Evolutionary conservation across 2,888 invertebrate species (phyloP), one percentile per base, ranked within the genome.

Genomic region (Dusona sp.): DNA sequence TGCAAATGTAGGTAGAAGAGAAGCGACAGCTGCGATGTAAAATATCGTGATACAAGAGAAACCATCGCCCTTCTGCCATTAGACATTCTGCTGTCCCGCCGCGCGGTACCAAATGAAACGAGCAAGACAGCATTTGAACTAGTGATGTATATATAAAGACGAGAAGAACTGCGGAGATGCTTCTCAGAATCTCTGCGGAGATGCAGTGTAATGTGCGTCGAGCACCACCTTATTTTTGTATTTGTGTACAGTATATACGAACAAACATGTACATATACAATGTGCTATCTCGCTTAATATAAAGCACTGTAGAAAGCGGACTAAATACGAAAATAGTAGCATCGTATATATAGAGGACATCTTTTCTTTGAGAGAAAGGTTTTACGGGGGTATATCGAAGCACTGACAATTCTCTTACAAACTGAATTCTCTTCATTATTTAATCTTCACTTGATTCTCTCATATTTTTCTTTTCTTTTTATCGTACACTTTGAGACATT

Each of bases 1-100:
- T 48, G 75, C 38, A 64, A 57, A 79, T 11, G 38, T 16, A 61
- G 65, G 45, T 7, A 72, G 64, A 42, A 72, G 73, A 51, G 74
- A 54, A 67, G 42, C 81, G 81, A 74, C 81, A 74, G 81, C 73
- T 74, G 81, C 42, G 67, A 61, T 68, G 80, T 81, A 51, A 74
- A 67, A 65, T 67, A 74, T 67, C 67, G 73, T 67, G 81, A 81
- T 67, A 81, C 74, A 67, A 67, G 38, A 67, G 67, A 54, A 67
- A 57, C n/a, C 74, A 67, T 81, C 74, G 65, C 67, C 48, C n/a
- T 67, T 16, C 16, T 33, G 13, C n/a, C 61, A 42, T 77, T 83
- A 48, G 64, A 70, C 67, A 75, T 75, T 75, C 68, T 57, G 57
- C 68, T 36, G 77, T 13, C 29, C 48, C 72, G 33, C 33, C 33